These are phyloP conservation scores for Microtus oregoni DNA, from an alignment of 2,113 vertebrate species.

Conservation along the genomic window DNA sequence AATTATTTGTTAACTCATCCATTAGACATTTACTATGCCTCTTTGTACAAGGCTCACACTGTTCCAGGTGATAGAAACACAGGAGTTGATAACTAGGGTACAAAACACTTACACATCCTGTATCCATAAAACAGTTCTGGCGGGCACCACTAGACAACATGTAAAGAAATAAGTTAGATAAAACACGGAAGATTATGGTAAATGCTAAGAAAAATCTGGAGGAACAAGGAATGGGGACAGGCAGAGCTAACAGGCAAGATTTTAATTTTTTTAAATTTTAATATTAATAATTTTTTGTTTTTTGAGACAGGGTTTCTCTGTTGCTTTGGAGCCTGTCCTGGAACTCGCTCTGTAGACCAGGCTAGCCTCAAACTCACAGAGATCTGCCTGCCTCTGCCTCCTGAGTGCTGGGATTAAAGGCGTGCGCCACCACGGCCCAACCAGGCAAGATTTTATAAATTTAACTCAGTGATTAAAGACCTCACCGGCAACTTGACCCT, in stretches of 20 bases:
- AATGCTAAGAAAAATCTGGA: background rate
- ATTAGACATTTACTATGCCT: background rate
- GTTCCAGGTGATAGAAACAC: background rate
- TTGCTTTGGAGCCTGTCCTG: no score
- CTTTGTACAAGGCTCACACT: background rate
- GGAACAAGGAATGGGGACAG: background rate
- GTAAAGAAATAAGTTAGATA: background rate
- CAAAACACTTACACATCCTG: background rate
- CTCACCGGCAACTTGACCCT: background rate
- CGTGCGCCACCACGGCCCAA: no score
- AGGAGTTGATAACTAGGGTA: background rate
- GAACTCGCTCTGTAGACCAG: no score
- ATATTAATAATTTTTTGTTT: no score
- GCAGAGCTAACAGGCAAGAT: background rate
- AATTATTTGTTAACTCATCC: background rate
- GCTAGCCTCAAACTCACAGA: no score
- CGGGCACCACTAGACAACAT: background rate
- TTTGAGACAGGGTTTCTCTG: no score
- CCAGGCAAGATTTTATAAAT: background rate
- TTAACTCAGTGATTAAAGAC: background rate
- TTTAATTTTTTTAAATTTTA: no score
- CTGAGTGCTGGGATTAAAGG: no score
- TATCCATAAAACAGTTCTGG: background rate
- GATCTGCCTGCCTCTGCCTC: no score
- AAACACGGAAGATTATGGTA: background rate